A percentile compares a stretch with the other conserved stretches of the same genome.
Evolutionary conservation across 92 coral and sea anemone species (phyloP).

Genomic region (Siderastrea siderea): DNA sequence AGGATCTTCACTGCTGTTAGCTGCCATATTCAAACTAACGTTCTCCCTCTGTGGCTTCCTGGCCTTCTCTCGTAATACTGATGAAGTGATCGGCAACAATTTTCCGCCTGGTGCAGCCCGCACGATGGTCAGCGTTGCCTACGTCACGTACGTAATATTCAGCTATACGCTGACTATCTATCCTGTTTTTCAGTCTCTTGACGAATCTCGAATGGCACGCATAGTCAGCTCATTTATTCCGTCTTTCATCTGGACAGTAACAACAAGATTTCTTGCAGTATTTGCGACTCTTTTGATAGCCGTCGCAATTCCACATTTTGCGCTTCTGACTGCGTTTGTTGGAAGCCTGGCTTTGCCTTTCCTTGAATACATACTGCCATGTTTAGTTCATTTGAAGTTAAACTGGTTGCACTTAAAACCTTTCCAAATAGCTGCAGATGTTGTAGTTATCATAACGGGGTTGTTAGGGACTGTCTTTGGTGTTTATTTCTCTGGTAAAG

Average conservation of each 20-base stretch:
- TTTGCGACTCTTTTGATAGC: neutral
- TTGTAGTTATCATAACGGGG: neutral
- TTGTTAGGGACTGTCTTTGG: neutral
- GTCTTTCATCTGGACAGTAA: neutral
- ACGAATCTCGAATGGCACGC: neutral
- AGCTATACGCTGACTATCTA: neutral
- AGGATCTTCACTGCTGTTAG: neutral
- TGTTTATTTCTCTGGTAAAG: slow-evolving; percentile 5
- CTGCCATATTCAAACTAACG: slow-evolving; percentile 11
- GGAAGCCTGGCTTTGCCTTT: neutral
- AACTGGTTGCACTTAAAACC: neutral
- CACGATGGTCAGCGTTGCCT: slow-evolving; percentile 2
- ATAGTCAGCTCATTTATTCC: neutral
- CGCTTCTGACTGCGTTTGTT: slow-evolving; percentile 16
- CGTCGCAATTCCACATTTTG: slow-evolving; percentile 19
- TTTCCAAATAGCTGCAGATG: slow-evolving; percentile 4
- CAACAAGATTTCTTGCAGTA: neutral
- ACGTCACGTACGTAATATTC: slow-evolving; percentile 16
- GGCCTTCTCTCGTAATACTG: neutral
- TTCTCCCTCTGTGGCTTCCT: slow-evolving; percentile 20
- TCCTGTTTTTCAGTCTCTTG: slow-evolving; percentile 22
- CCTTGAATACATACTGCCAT: slow-evolving; percentile 1
- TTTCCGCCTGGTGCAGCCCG: slow-evolving; percentile 12
- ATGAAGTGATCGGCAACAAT: slow-evolving; percentile 26
- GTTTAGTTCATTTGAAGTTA: slow-evolving; percentile 15